Conservation (phyloP, 2,888 invertebrate species). For the Lithophane socia region DNA sequence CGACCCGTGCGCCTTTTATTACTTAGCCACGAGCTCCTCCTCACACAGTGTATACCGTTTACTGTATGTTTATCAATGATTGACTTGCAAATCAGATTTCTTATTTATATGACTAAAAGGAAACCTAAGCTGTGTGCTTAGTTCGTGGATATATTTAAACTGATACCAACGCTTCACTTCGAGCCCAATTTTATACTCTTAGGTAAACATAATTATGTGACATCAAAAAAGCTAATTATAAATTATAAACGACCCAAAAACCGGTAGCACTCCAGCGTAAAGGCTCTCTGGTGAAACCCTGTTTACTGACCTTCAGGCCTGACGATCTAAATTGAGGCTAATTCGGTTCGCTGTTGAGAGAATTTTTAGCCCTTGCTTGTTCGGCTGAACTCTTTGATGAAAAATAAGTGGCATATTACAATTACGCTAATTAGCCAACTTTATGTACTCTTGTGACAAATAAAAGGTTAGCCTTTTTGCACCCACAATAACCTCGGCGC, state of each 20-base stretch:
- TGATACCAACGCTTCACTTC: constrained; percentile 6
- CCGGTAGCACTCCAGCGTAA: constrained; percentile 23
- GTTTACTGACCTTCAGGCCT: constrained; percentile 37
- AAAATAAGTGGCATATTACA: constrained; percentile 56
- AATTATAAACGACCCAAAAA: constrained; percentile 36
- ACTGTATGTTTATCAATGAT: background rate
- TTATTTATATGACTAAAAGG: background rate
- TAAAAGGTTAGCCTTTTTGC: constrained; percentile 35
- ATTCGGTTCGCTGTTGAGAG: constrained; percentile 44
- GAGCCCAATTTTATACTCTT: background rate
- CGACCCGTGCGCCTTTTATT: no score
- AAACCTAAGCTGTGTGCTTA: background rate
- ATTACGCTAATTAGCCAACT: constrained; percentile 65
- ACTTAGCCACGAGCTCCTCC: no score
- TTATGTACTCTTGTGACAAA: constrained; percentile 50
- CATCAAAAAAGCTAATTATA: constrained; percentile 43
- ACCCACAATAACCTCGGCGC: constrained; percentile 21
- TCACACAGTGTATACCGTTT: background rate
- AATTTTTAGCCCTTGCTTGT: constrained; percentile 48
- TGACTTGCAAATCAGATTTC: background rate
- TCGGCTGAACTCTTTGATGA: constrained; percentile 60
- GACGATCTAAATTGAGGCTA: constrained; percentile 52
- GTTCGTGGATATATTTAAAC: background rate
- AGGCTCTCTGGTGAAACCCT: constrained; percentile 2
- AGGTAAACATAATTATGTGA: constrained; percentile 18